Base-by-base conservation (phyloP, 2,888 invertebrate genomes). In the Noctua janthina region DNA sequence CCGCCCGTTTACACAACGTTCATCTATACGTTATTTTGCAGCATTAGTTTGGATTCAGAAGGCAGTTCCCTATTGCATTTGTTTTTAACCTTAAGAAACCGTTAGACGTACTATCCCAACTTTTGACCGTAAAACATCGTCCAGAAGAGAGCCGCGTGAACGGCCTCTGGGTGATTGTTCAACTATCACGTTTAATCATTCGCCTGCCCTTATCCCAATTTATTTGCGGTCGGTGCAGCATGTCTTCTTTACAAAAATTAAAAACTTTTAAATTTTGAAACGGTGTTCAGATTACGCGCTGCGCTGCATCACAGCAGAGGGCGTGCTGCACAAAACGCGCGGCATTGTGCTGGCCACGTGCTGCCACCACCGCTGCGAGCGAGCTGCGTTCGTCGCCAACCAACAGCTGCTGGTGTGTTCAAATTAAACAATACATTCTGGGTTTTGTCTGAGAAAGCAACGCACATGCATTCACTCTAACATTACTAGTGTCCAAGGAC, bases 281-380 rank as follows among this genome's bases (percentile, higher is more conserved):
- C 13, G 43, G 39, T 66, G 39, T 92, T 23, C 89, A 98, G 99
- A 99, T 96, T 97, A 98, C 89, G 98, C 98, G 2, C 92, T 99
- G 79, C 97, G 98, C 66, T 98, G 98, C 93, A 92, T 98, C 83
- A 94, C 95, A 51, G 96, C 96, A 68, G 94, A 92, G 20, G 95
- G 89, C 86, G 94, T 90, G 90, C 91, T 82, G 90, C 93, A 82
- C 64, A 92, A 80, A 94, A 95, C 91, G 90, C 97, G 91, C 76
- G 98, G 98, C 11, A 92, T 98, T 66, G 96, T 98, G 78, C 97
- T 99, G 92, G 99, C 99, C 5, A 97, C 99, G 43, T 99, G 99
- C 94, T 99, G 99, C 93, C 99, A 99, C 95, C 99, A 99, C 95
- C 97, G 98, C 87, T 99, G 99, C 93, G 97, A 97, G 67, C 98